Evolutionary conservation across 1,140 invertebrate species (phyloP), one percentile per base, ranked within the genome.

Genomic region (Papilio xuthus): DNA sequence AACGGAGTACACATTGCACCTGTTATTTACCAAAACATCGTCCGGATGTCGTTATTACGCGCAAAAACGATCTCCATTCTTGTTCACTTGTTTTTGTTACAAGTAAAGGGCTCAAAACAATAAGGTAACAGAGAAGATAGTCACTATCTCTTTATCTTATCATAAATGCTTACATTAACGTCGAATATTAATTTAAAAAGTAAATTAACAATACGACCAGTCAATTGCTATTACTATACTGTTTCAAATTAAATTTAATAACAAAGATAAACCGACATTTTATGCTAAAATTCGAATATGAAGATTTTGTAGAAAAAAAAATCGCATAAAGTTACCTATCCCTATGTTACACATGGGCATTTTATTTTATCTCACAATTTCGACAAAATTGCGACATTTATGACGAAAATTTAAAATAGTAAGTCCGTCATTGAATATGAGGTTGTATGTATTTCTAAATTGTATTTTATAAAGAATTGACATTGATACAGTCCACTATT

Each of bases 11-110:
- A 37, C 18, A 37, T 44, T 44, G 70, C 70, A 72, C 41, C 70
- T 72, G 70, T 47, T 72, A 72, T 72, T 72, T 42, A 72, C 37
- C 70, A 72, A 72, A 70, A 70, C 28, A 72, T 41, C 41, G 37
- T 41, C 32, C 70, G 70, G 70, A 72, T 72, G 70, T 72, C 70
- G 44, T 44, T 72, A 72, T 44, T 41, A 42, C 8, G n/a, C 37
- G 70, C 70, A 72, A 72, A 72, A 72, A 42, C 70, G 37, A 20
- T 23, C n/a, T 6, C 70, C 70, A 72, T 72, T 42, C n/a, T 72
- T 72, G n/a, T 47, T 72, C 70, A 23, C 10, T 72, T 41, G 70
- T 72, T 42, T 72, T 72, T 42, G 37, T 41, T 60, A 60, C 10
- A 60, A 4, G 44, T 47, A 53, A 26, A 60, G 56, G 56, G 6